These are phyloP conservation scores for Prosapia bicincta DNA, from an alignment of 2,888 invertebrate species.

Conservation along the genomic window DNA sequence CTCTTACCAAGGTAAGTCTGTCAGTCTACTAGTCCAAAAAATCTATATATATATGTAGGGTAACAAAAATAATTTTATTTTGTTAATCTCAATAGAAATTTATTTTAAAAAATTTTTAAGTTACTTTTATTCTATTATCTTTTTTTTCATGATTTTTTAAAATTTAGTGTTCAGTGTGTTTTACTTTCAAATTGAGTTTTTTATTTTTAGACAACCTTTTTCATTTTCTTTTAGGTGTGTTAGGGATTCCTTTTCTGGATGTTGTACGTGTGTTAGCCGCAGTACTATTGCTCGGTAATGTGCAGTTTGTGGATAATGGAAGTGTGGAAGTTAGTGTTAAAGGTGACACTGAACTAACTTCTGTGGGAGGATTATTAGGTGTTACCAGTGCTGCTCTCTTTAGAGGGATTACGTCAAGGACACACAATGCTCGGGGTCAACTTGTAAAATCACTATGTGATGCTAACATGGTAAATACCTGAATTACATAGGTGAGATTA, in stretches of 20 bases:
- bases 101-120: too few relatives aligned
- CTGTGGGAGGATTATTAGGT: slow-evolving; percentile 80
- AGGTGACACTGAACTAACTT: slow-evolving; percentile 75
- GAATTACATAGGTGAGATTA: not conserved
- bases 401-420: slow-evolving; percentile 78
- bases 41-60: too few relatives aligned
- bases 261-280: slow-evolving; percentile 89
- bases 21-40: too few relatives aligned
- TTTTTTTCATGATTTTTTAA: too few relatives aligned
- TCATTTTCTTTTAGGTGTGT: slow-evolving; percentile 61
- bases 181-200: too few relatives aligned
- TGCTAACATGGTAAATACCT: slow-evolving; percentile 62
- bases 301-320: slow-evolving; percentile 75
- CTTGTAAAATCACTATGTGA: slow-evolving; percentile 78
- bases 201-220: too few relatives aligned
- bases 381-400: slow-evolving; percentile 71
- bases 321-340: slow-evolving; percentile 35
- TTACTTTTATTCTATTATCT: too few relatives aligned
- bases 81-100: too few relatives aligned
- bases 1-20: too few relatives aligned
- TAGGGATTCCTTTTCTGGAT: slow-evolving; percentile 92
- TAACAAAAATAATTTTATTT: too few relatives aligned
- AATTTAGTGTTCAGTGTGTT: too few relatives aligned
- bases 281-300: slow-evolving; percentile 86
- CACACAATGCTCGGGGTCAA: slow-evolving; percentile 73